phyloP scores from a whole-genome alignment of 2,888 invertebrate species.

The Drosophila multiciliata region DNA sequence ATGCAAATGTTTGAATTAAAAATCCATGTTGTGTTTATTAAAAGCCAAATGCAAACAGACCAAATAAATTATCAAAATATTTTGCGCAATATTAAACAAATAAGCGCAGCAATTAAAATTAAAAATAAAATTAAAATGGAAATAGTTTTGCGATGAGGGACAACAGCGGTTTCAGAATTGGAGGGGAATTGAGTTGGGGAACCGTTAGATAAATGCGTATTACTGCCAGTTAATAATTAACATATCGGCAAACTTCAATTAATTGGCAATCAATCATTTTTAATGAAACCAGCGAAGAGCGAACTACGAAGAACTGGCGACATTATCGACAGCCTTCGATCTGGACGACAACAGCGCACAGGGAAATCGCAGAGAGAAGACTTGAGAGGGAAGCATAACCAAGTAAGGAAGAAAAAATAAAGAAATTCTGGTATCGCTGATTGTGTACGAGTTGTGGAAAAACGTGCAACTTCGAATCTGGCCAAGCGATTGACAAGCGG shows the following conservation, averaged over 20 bases:
- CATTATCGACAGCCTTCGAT: slow-evolving; percentile 71
- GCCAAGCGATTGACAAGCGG: slow-evolving; percentile 73
- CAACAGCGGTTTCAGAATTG: background rate
- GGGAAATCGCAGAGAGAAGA: slow-evolving; percentile 24
- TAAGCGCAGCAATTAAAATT: slow-evolving; percentile 15
- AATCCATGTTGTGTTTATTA: slow-evolving; percentile 44
- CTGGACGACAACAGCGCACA: slow-evolving; percentile 49
- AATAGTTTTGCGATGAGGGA: slow-evolving; percentile 8
- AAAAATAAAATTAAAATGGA: slow-evolving; percentile 9
- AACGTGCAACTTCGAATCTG: slow-evolving; percentile 53
- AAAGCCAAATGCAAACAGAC: slow-evolving; percentile 41
- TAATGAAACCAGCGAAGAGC: slow-evolving; percentile 70
- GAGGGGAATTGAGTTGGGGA: slow-evolving; percentile 3
- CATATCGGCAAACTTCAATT: slow-evolving; percentile 82
- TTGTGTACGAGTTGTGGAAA: slow-evolving; percentile 41
- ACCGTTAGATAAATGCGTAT: slow-evolving; percentile 43
- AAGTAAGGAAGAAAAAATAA: slow-evolving; percentile 37
- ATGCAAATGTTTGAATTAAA: slow-evolving; percentile 39
- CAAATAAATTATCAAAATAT: slow-evolving; percentile 37
- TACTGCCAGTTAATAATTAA: slow-evolving; percentile 72
- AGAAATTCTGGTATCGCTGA: slow-evolving; percentile 45
- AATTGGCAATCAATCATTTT: slow-evolving; percentile 83
- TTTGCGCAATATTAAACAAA: slow-evolving; percentile 28
- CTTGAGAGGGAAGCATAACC: slow-evolving; percentile 3
- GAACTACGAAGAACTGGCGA: slow-evolving; percentile 51